Percentiles rank a stretch among this genome's conserved stretches.
Evolutionary conservation across 2,888 invertebrate genomes (phyloP).

Genomic region (Apodemia mormo): DNA sequence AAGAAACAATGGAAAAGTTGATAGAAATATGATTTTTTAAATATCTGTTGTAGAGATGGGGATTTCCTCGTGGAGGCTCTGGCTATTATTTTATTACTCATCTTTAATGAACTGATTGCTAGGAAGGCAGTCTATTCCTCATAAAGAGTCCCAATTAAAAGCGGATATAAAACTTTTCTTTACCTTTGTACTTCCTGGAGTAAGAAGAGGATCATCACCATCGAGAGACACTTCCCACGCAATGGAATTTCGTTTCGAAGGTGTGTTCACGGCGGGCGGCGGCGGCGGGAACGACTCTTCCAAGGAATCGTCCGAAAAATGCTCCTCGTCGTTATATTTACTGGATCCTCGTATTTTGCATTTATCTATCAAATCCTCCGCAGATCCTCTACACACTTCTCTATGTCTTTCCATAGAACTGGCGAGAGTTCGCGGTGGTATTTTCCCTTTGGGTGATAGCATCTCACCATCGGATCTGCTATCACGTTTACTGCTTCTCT

Average conservation of each 20-base stretch:
- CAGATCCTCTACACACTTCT: slow-evolving; percentile 86
- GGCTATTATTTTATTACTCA: too few species aligned
- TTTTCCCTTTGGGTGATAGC: slow-evolving; percentile 75
- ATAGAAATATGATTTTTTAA: too few species aligned
- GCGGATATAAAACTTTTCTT: not conserved
- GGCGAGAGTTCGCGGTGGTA: slow-evolving; percentile 86
- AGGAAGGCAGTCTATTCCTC: too few species aligned
- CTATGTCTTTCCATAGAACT: slow-evolving; percentile 89
- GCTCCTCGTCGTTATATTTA: slow-evolving; percentile 73
- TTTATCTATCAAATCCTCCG: slow-evolving; percentile 71
- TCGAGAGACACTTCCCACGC: slow-evolving; percentile 94
- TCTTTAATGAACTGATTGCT: too few species aligned
- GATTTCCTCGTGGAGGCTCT: too few species aligned
- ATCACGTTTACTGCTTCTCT: slow-evolving; percentile 60
- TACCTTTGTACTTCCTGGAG: slow-evolving; percentile 87
- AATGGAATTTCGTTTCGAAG: slow-evolving; percentile 89
- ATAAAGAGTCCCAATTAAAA: too few species aligned
- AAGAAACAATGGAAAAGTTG: too few species aligned
- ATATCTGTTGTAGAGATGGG: too few species aligned
- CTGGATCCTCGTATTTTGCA: slow-evolving; percentile 57
- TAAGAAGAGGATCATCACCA: slow-evolving; percentile 85
- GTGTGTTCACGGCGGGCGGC: slow-evolving; percentile 77
- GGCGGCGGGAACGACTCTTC: slow-evolving; percentile 88
- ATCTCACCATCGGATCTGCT: slow-evolving; percentile 69
- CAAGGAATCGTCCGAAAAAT: slow-evolving; percentile 92